Evolutionary conservation across 2,888 invertebrate species (phyloP), one percentile per base, ranked within the genome.

Genomic region (Emmelina monodactyla): DNA sequence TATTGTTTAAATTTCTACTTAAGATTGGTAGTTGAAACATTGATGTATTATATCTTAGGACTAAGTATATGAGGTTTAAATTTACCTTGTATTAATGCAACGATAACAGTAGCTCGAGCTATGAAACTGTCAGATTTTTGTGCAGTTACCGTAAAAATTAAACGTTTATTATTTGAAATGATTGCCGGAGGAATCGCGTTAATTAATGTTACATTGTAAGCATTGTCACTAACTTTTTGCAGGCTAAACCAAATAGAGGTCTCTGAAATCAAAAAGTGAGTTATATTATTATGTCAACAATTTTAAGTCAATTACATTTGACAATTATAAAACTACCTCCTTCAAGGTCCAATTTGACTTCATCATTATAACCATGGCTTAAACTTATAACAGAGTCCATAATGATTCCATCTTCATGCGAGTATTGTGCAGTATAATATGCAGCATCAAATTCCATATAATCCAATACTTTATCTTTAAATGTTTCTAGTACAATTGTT

Each of bases 351-450:
- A 56, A 58, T 13, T 31, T 19, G 1, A 60, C 51, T 9, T 28
- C 38, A 1, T 39, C 38, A 19, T 55, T 50, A 32, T 47, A 53
- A 9, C 56, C 60, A 28, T 45, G 15, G 2, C 38, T 16, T 3
- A 62, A 37, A 1, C 43, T 40, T 28, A 60, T 53, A 3, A 41
- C 37, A 6, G 44, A 41, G 1, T 42, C 35, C 15, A 58, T 48
- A 2, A 13, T 43, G 2, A 51, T 50, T 5, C 6, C 40, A 4
- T 28, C 15, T 31, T 38, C 45, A n/a, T n/a, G n/a, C 10, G 42
- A 42, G 34, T 51, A 58, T 10, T 41, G 35, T 7, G 59, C 61
- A 2, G 49, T 48, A 37, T 58, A 61, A 35, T 45, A 57, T 3
- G 49, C 16, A 32, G 45, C 45, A 19, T 34, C 37, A 31, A 56